Conservation (phyloP, 2,113 vertebrate genomes). For the Paratilapia polleni region DNA sequence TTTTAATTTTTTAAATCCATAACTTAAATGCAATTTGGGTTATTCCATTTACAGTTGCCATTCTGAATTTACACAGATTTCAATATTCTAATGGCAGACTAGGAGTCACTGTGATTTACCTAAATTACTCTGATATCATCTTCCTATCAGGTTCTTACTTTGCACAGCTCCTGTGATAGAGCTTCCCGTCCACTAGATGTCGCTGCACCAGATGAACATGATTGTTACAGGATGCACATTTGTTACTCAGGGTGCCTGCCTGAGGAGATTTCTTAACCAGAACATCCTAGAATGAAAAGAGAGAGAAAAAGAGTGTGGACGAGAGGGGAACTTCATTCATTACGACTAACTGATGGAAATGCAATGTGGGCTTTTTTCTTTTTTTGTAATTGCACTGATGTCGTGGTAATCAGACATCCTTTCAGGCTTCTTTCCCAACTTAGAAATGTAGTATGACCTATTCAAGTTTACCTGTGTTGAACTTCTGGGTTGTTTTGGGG, state of each 20-base stretch:
- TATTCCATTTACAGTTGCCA: background rate
- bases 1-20: too few species aligned
- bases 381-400: background rate
- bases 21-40: too few species aligned
- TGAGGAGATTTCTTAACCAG: slow-evolving; percentile 51
- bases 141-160: slow-evolving; percentile 78
- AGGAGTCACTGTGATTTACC: background rate
- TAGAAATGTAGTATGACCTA: background rate
- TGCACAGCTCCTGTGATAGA: slow-evolving; percentile 96
- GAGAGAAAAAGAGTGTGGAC: background rate
- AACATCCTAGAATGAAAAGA: slow-evolving; percentile 45
- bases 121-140: rapidly evolving
- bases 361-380: background rate
- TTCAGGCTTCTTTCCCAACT: background rate
- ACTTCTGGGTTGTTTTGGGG: slow-evolving; percentile 39
- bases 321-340: background rate
- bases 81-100: background rate
- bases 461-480: slow-evolving; percentile 44
- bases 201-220: slow-evolving; percentile 95
- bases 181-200: slow-evolving; percentile 88
- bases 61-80: background rate
- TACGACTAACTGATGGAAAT: background rate
- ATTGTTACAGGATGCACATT: slow-evolving; percentile 84
- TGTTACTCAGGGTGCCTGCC: slow-evolving; percentile 78
- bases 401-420: background rate